Evolutionary conservation across 2,888 invertebrate species (phyloP), one percentile per base, ranked within the genome.

Genomic region (Taphrorychus bicolor): DNA sequence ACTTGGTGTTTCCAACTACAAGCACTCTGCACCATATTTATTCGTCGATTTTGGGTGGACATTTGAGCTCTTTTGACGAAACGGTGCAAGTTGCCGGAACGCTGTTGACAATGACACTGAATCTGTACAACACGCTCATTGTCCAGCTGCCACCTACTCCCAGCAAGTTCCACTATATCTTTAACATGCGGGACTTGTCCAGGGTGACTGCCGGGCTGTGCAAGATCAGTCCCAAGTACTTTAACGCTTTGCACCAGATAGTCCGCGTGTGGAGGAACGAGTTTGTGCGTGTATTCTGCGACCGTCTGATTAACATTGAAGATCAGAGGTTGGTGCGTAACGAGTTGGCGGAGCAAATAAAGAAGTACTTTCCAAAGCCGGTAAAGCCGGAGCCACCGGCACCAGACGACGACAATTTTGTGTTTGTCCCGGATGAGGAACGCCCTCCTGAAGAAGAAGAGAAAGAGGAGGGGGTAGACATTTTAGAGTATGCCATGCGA

Each of bases 131-230:
- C 87, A 92, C 89, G 77, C 71, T 93, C 42, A 88, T 92, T 68
- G 84, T 86, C 17, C 91, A 94, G 69, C 83, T 97, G 59, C 94
- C 95, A 0, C 95, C 96, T 1, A 97, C 95, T 0, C 97, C 97
- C 0, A 91, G 92, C 3, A 95, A 94, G 82, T 97, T 97, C 83
- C 96, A 97, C 84, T 97, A 97, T 83, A 93, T 95, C 73, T 97
- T 96, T 84, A 96, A 96, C 83, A 87, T 97, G 81, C 88, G 95
- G 51, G 97, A 97, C 83, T 82, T 97, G 73, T 95, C 95, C 0
- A 87, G 95, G 63, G 89, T 97, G 69, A 75, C 76, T 3, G 91
- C 91, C 11, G 96, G 97, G 0, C 80, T 97, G 79, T 88, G 92
- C 61, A 88, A 92, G 69, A 93, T 92, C 7, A 87, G 89, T 42